A percentile compares a stretch with the other conserved stretches of the same genome.
phyloP scores from a whole-genome alignment of 2,113 vertebrate genomes.

The Podiceps cristatus region DNA sequence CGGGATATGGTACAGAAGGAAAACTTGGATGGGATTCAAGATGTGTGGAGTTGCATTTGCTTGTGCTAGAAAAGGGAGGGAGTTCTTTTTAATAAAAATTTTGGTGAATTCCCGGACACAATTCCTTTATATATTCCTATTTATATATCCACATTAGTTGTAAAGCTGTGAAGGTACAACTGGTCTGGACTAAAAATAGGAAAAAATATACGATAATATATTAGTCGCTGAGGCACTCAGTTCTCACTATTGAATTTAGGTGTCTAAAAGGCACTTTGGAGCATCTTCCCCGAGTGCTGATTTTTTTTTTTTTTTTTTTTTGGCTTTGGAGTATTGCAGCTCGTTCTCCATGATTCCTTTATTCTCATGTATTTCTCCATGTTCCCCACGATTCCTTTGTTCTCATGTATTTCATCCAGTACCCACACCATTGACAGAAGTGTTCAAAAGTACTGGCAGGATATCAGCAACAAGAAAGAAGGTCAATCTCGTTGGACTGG shows the following conservation, averaged over 20 bases:
- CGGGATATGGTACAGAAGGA: background rate
- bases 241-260: background rate
- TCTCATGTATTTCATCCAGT: background rate
- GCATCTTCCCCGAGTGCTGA: background rate
- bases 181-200: background rate
- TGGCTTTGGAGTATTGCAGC: background rate
- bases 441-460: background rate
- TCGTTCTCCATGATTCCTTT: background rate
- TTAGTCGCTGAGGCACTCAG: background rate
- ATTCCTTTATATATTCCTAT: background rate
- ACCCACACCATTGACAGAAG: background rate
- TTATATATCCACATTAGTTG: background rate
- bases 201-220: background rate
- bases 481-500: background rate
- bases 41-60: background rate
- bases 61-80: background rate
- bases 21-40: background rate
- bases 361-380: background rate
- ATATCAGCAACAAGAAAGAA: background rate
- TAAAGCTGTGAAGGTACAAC: background rate
- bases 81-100: background rate
- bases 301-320: background rate
- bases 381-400: background rate
- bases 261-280: background rate
- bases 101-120: background rate